phyloP scores from a whole-genome alignment of 2,113 vertebrate genomes.

The Anoura caudifer region DNA sequence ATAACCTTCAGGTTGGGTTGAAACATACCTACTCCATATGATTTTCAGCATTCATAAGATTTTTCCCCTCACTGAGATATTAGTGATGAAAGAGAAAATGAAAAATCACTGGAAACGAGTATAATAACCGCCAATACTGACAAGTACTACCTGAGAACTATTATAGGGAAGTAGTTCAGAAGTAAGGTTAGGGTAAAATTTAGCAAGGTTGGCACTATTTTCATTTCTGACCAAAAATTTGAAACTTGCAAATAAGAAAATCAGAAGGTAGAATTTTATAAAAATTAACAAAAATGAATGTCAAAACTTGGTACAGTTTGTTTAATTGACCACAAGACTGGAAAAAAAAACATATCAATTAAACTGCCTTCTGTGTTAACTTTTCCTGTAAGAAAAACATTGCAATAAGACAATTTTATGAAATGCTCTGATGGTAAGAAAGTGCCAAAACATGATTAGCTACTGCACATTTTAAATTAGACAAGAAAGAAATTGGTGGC shows the following conservation, averaged over 20 bases:
- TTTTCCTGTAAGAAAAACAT: slow-evolving; percentile 24
- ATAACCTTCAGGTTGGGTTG: not conserved
- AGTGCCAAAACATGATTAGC: slow-evolving; percentile 1
- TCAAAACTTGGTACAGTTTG: not conserved
- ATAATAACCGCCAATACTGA: not conserved
- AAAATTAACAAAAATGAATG: slow-evolving; percentile 41
- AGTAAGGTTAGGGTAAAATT: not conserved
- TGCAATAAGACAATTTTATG: slow-evolving; percentile 11
- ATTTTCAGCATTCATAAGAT: not conserved
- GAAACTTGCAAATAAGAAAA: not conserved
- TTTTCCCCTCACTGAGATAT: not conserved
- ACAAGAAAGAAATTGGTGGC: not conserved
- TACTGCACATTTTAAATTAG: not conserved
- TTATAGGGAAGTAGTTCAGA: not conserved
- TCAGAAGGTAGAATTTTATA: slow-evolving; percentile 28
- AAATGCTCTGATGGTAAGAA: slow-evolving; percentile 32
- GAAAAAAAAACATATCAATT: not conserved
- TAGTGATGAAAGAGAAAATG: not conserved
- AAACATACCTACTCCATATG: not conserved
- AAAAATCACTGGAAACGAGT: not conserved
- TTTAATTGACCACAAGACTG: slow-evolving; percentile 43
- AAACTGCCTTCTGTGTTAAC: slow-evolving; percentile 15
- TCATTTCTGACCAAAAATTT: not conserved
- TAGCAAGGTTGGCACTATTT: not conserved
- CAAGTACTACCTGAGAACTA: not conserved